Conservation (phyloP, 2,888 invertebrate genomes). For the Ypsolopha sequella region DNA sequence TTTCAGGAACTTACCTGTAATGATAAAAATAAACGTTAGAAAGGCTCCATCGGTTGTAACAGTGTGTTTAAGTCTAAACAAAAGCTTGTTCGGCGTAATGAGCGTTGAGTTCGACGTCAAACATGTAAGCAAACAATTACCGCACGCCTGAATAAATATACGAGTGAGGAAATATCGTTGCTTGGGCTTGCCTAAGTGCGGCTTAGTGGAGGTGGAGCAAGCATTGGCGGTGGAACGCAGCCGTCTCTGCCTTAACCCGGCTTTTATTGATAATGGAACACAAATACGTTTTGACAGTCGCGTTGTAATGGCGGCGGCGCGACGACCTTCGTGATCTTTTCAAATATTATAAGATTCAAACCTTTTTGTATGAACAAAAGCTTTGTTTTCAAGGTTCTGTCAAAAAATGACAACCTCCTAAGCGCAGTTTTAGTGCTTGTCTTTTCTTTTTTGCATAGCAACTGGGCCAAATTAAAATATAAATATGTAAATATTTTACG, state of each 20-base stretch:
- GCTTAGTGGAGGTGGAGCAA: slow-evolving; percentile 36
- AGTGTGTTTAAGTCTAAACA: slow-evolving; percentile 63
- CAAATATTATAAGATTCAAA: neutral
- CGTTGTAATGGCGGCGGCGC: neutral
- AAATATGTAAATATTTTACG: too few relatives aligned
- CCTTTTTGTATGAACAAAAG: too few relatives aligned
- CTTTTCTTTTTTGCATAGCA: too few relatives aligned
- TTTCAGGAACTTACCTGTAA: slow-evolving; percentile 57
- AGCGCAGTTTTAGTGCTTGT: too few relatives aligned
- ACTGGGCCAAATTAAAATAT: too few relatives aligned
- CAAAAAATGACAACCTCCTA: too few relatives aligned
- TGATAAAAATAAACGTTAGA: slow-evolving; percentile 60
- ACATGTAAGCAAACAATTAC: slow-evolving; percentile 70
- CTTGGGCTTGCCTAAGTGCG: slow-evolving; percentile 51
- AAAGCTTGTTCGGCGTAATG: slow-evolving; percentile 62
- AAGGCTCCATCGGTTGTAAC: slow-evolving; percentile 59
- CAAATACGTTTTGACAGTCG: slow-evolving; percentile 57
- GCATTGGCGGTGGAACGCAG: neutral
- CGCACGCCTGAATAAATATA: slow-evolving; percentile 66
- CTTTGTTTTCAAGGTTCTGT: too few relatives aligned
- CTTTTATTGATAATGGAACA: slow-evolving; percentile 66
- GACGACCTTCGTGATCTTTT: neutral
- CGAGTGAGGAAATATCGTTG: slow-evolving; percentile 62
- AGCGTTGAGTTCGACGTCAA: slow-evolving; percentile 64
- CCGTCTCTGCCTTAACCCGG: slow-evolving; percentile 32